Conservation (phyloP, 2,797 vertebrate genomes). For the Acanthiza pusilla region DNA sequence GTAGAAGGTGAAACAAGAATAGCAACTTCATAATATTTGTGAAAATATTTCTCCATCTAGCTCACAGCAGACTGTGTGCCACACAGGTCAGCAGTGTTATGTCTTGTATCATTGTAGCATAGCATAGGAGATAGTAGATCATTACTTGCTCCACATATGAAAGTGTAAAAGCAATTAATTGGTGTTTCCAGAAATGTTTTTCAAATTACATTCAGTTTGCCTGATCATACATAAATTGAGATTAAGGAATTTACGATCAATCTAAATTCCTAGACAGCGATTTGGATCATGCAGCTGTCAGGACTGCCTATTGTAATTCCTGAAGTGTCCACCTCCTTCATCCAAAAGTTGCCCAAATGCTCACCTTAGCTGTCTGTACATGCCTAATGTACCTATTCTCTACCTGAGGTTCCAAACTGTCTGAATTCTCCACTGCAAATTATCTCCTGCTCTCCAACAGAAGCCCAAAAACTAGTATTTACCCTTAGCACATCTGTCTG, state of each 20-base stretch:
- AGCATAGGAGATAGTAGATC: background rate
- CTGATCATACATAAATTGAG: background rate
- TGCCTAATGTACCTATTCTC: background rate
- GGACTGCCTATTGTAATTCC: background rate
- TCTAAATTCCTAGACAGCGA: background rate
- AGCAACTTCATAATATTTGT: background rate
- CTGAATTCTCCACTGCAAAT: background rate
- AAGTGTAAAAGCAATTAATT: background rate
- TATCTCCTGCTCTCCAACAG: background rate
- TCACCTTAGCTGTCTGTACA: background rate
- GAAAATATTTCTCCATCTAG: background rate
- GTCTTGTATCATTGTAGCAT: background rate
- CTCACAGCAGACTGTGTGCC: background rate
- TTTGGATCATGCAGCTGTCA: background rate
- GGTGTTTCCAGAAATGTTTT: background rate
- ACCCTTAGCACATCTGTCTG: background rate
- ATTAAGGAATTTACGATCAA: background rate
- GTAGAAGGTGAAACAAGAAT: background rate
- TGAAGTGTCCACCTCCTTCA: background rate
- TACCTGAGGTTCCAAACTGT: background rate
- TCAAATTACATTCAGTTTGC: background rate
- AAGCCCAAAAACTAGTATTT: background rate
- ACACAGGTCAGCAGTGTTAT: background rate
- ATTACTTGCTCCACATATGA: background rate
- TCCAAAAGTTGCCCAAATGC: background rate